A percentile compares a stretch with the other conserved stretches of the same genome.
Conservation (phyloP, 1,140 invertebrate species). For the Bombus sibiricus region DNA sequence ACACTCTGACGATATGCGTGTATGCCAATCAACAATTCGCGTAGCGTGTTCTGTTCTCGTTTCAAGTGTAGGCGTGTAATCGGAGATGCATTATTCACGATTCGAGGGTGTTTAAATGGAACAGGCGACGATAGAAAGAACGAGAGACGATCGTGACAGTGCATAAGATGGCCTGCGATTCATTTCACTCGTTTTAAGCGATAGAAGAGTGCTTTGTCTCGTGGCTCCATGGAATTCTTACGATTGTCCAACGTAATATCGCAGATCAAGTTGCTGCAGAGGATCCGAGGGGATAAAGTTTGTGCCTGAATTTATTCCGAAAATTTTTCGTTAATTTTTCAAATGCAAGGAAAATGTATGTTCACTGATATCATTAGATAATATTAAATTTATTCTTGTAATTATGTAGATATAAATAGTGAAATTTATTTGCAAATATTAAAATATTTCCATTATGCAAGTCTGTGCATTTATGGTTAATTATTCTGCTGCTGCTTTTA, state of each 20-base stretch:
- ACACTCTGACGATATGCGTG: accelerated
- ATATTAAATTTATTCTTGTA: neutral
- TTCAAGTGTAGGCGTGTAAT: no score
- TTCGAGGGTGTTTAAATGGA: neutral
- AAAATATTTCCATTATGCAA: neutral
- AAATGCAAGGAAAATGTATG: neutral
- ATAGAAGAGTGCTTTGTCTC: no score
- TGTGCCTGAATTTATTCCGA: neutral
- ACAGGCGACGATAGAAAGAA: neutral
- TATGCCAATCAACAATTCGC: neutral
- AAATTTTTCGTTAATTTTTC: neutral
- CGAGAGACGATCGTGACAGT: neutral
- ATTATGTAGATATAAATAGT: neutral
- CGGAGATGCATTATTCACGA: neutral
- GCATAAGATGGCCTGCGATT: no score
- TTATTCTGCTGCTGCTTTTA: accelerated
- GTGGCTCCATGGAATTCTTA: no score
- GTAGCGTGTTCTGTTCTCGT: no score
- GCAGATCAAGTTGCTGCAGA: neutral
- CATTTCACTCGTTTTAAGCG: neutral
- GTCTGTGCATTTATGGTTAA: neutral
- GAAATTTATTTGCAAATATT: neutral
- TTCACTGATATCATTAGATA: neutral
- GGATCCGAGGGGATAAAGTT: neutral
- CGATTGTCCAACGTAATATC: neutral